Evolutionary conservation across 2,797 vertebrate species (phyloP).

Genomic region (Gymnopithys bicolor): DNA sequence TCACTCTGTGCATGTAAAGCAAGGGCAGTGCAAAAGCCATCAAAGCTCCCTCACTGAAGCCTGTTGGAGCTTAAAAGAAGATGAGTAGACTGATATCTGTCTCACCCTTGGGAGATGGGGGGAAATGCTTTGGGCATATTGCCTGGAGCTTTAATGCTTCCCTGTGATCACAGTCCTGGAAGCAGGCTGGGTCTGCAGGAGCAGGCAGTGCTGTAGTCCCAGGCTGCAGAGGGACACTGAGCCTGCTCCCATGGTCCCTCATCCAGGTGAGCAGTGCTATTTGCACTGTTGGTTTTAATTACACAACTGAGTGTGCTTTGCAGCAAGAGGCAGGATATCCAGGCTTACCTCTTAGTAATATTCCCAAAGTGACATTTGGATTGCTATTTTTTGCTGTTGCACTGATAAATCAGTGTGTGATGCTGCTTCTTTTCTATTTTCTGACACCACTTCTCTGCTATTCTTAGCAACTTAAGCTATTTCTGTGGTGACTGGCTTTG

Average conservation of each 20-base stretch:
- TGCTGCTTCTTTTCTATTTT: slow-evolving; percentile 61
- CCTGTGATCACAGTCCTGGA: neutral
- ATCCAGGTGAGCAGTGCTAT: neutral
- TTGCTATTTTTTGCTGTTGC: slow-evolving; percentile 41
- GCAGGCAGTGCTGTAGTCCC: neutral
- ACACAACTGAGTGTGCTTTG: neutral
- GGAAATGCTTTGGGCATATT: neutral
- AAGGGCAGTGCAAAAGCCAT: neutral
- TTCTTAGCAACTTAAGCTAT: slow-evolving; percentile 57
- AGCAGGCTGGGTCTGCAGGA: neutral
- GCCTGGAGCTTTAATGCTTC: neutral
- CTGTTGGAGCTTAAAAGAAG: neutral
- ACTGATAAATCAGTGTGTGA: slow-evolving; percentile 25
- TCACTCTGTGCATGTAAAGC: neutral
- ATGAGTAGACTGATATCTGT: neutral
- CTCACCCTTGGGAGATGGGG: neutral
- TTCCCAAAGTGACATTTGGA: slow-evolving; percentile 59
- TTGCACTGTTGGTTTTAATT: slow-evolving; percentile 16
- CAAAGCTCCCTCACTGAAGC: neutral
- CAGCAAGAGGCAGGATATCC: neutral
- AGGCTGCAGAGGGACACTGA: neutral
- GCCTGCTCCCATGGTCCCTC: neutral
- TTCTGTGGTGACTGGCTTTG: slow-evolving; percentile 26
- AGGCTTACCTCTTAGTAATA: slow-evolving; percentile 36
- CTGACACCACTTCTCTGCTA: slow-evolving; percentile 46